Conservation (phyloP, 2,797 vertebrate species). For the Lithobates pipiens region DNA sequence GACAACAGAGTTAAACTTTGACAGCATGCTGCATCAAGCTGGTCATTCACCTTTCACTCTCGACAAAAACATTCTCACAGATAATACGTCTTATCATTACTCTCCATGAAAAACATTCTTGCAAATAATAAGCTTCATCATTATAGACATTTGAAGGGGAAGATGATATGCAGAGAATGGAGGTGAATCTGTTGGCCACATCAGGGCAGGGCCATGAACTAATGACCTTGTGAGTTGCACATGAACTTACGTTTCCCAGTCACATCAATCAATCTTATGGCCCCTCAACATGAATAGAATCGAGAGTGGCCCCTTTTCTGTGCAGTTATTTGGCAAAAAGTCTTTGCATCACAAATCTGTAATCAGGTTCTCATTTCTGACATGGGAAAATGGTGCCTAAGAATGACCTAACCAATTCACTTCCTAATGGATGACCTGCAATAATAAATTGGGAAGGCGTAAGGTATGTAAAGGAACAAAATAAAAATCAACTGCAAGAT, state of each 20-base stretch:
- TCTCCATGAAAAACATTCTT: background rate
- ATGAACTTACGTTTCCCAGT: slow-evolving; percentile 62
- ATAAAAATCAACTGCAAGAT: slow-evolving; percentile 4
- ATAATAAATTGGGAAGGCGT: slow-evolving; percentile 43
- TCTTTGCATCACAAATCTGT: slow-evolving; percentile 57
- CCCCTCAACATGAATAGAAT: slow-evolving; percentile 56
- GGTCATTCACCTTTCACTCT: background rate
- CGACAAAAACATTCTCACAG: background rate
- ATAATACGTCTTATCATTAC: background rate
- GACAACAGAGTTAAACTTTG: background rate
- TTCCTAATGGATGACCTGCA: slow-evolving; percentile 43
- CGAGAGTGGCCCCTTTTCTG: slow-evolving; percentile 45
- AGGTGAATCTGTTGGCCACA: slow-evolving; percentile 11
- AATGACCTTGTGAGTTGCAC: slow-evolving; percentile 61
- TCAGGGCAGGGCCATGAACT: slow-evolving; percentile 54
- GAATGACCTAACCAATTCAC: slow-evolving; percentile 55
- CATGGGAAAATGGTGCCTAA: slow-evolving; percentile 58
- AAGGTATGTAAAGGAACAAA: slow-evolving; percentile 21
- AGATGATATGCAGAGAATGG: slow-evolving; percentile 1
- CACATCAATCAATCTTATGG: slow-evolving; percentile 59
- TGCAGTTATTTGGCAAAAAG: slow-evolving; percentile 54
- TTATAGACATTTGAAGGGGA: background rate
- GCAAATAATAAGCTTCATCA: background rate
- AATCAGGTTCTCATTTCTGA: slow-evolving; percentile 53
- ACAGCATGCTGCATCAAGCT: background rate